A percentile compares a stretch with the other conserved stretches of the same genome.
Conservation (phyloP, 2,888 invertebrate species). For the Scelioninae gen. 1 region DNA sequence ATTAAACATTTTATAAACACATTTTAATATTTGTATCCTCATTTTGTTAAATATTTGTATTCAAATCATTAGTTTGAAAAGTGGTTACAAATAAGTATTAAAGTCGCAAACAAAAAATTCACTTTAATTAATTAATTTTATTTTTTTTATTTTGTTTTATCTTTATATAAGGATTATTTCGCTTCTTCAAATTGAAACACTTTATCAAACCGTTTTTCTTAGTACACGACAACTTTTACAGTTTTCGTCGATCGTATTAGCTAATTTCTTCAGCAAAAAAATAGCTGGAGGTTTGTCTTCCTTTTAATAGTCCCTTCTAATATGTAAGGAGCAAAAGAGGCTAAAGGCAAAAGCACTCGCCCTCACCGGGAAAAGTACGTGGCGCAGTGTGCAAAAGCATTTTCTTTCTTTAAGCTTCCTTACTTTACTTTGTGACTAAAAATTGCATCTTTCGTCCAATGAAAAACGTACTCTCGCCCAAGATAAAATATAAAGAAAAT, state of each 20-base stretch:
- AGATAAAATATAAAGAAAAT: constrained; percentile 65
- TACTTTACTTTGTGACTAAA: constrained; percentile 63
- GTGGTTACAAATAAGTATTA: too few species aligned
- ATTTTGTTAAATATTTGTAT: too few species aligned
- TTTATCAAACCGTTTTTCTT: background rate
- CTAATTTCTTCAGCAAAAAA: constrained; percentile 31
- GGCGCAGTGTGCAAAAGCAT: constrained; percentile 45
- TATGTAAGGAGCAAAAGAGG: constrained; percentile 33
- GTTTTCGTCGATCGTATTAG: constrained; percentile 33
- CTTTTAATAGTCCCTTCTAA: constrained; percentile 46
- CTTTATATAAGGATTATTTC: too few species aligned
- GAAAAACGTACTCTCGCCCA: constrained; percentile 52
- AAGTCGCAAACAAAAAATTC: too few species aligned
- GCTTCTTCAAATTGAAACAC: too few species aligned
- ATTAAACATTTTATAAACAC: too few species aligned
- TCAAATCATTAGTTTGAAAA: too few species aligned
- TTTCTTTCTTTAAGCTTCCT: constrained; percentile 51
- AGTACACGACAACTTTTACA: background rate
- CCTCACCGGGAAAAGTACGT: constrained; percentile 17
- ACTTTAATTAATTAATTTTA: too few species aligned
- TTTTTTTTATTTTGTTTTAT: too few species aligned
- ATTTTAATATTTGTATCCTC: too few species aligned
- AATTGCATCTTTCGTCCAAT: constrained; percentile 62
- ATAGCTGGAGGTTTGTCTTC: constrained; percentile 18
- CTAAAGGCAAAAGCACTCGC: constrained; percentile 52